Percentiles rank a stretch among this genome's conserved stretches.
Conservation (phyloP, 2,888 invertebrate species). For the Zaprionus bogoriensis region DNA sequence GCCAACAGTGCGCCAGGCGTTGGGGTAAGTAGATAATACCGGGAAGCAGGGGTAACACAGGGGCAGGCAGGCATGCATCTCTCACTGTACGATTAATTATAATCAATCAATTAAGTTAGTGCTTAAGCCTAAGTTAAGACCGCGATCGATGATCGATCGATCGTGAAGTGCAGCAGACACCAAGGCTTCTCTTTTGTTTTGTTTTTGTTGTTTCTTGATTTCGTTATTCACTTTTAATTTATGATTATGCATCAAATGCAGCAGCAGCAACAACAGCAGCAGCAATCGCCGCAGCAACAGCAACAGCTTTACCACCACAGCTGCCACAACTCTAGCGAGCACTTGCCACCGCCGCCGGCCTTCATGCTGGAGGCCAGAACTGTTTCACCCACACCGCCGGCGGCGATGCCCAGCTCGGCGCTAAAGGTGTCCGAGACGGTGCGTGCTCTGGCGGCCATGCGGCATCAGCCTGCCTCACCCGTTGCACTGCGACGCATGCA, state of each 20-base stretch:
- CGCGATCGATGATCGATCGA: conserved; percentile 3
- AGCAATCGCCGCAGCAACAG: conserved; percentile 30
- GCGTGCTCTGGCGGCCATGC: conserved; percentile 91
- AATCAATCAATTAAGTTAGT: conserved; percentile 44
- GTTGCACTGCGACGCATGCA: conserved; percentile 86
- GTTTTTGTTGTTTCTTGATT: conserved; percentile 39
- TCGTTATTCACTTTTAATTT: conserved; percentile 59
- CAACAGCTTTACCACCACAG: conserved; percentile 19
- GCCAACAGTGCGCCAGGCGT: conserved; percentile 71
- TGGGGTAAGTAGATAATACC: conserved; percentile 75
- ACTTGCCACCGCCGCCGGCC: conserved; percentile 83
- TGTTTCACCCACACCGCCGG: conserved; percentile 19
- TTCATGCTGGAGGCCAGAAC: conserved; percentile 78
- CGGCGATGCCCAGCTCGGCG: conserved; percentile 77
- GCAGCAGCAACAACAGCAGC: conserved; percentile 31
- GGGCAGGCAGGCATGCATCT: no score
- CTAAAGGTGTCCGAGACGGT: conserved; percentile 93
- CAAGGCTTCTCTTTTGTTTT: conserved; percentile 10
- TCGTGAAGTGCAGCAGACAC: conserved; percentile 12
- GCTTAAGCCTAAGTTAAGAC: conserved; percentile 28
- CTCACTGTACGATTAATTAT: conserved; percentile 1
- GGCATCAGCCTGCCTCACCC: conserved; percentile 94
- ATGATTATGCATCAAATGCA: conserved; percentile 34
- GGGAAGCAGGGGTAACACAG: no score
- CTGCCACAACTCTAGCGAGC: conserved; percentile 78